Conservation (phyloP, 1,140 invertebrate species). For the Habropoda laboriosa region DNA sequence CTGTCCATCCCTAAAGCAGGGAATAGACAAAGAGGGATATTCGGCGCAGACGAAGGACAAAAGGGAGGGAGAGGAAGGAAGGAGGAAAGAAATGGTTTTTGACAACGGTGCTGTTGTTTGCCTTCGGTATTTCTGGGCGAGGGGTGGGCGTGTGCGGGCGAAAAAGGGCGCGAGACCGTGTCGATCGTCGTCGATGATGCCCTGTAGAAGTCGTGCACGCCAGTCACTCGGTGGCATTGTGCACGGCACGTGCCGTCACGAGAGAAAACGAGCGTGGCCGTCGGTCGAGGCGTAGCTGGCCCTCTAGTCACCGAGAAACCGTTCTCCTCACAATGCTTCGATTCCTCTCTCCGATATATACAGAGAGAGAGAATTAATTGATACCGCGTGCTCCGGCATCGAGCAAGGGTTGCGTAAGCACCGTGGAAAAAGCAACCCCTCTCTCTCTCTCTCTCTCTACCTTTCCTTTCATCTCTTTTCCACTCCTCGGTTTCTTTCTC, state of each 20-base stretch:
- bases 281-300: conserved; percentile 46
- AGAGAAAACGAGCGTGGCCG: conserved; percentile 62
- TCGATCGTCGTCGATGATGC: conserved; percentile 80
- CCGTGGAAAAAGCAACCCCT: conserved; percentile 65
- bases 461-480: conserved; percentile 39
- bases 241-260: conserved; percentile 76
- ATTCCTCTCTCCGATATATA: conserved; percentile 58
- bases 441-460: conserved; percentile 44
- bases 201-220: conserved; percentile 54
- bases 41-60: background rate
- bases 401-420: conserved; percentile 74
- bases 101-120: conserved; percentile 78
- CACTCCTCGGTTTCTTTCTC: conserved; percentile 2
- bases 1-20: conserved; percentile 22
- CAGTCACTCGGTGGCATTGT: conserved; percentile 79
- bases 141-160: conserved; percentile 58
- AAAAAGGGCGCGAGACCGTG: conserved; percentile 73
- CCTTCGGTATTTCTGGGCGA: conserved; percentile 77
- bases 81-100: conserved; percentile 74
- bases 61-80: conserved; percentile 12
- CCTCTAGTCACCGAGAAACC: conserved; percentile 52
- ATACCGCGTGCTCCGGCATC: conserved; percentile 78
- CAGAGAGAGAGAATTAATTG: conserved; percentile 78
- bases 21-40: conserved; percentile 10
- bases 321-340: conserved; percentile 44